phyloP scores from a whole-genome alignment of 2,797 vertebrate genomes.

The Paedocypris micromegethes region DNA sequence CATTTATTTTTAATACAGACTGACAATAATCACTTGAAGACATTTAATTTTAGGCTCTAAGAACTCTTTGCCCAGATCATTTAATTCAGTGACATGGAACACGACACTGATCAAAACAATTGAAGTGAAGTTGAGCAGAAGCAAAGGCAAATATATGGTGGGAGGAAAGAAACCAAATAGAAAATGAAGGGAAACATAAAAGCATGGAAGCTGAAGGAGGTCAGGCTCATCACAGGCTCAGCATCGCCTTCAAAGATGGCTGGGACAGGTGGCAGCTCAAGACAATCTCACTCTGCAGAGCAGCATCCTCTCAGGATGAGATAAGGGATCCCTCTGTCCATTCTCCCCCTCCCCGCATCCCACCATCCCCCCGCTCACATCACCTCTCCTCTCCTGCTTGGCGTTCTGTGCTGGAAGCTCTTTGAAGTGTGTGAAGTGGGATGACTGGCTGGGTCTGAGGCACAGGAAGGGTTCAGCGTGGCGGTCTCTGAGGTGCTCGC shows the following conservation, averaged over 20 bases:
- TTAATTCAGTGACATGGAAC: background rate
- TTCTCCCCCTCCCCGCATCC: slow-evolving; percentile 44
- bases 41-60: too few species aligned
- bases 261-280: slow-evolving; percentile 99
- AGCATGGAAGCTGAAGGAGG: slow-evolving; percentile 93
- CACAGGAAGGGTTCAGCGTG: slow-evolving; percentile 54
- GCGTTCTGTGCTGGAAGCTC: slow-evolving; percentile 77
- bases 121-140: slow-evolving; percentile 18
- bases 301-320: slow-evolving; percentile 82
- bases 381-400: slow-evolving; percentile 29
- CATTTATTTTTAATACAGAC: too few species aligned
- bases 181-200: slow-evolving; percentile 99
- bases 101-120: slow-evolving; percentile 45
- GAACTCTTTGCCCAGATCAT: too few species aligned
- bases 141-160: slow-evolving; percentile 31
- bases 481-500: slow-evolving; percentile 63
- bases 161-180: slow-evolving; percentile 84
- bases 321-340: slow-evolving; percentile 93
- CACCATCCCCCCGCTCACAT: slow-evolving; percentile 40
- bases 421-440: slow-evolving; percentile 87
- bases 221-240: slow-evolving; percentile 98
- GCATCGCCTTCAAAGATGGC: slow-evolving; percentile 96
- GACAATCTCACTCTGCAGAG: slow-evolving; percentile 88
- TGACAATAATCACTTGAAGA: too few species aligned
- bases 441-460: slow-evolving; percentile 59